Base-by-base conservation (phyloP, 2,888 invertebrate species). In the Ashinkailepas kermadecensis region DNA sequence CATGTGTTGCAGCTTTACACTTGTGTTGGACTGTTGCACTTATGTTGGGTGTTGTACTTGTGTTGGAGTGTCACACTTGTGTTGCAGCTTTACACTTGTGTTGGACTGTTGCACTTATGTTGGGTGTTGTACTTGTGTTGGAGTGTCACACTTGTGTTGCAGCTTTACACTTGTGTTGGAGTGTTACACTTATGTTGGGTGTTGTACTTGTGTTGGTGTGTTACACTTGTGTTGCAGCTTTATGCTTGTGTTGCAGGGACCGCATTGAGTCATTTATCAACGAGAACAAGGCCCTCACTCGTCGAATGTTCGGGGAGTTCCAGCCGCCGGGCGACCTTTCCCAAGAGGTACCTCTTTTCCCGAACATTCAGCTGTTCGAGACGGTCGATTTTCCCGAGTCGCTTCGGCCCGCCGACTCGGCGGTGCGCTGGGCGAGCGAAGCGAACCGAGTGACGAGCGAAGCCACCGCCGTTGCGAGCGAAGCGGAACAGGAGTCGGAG, bases 231-330 rank as follows among this genome's bases (percentile, higher is more conserved):
- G 8, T 8, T 64, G 8, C 18, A 8, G 21, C 18, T 18, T 21
- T 64, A 2, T 1, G 18, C 18, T 13, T 21, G 8, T 15, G 12
- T 90, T 91, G 81, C 89, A 96, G 96, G 88, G 95, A 95, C 84
- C 92, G 93, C 87, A 96, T 96, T 88, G 95, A 96, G 87, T 90
- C 91, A 84, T 96, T 96, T 89, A 96, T 96, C 86, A 96, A 96
- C 86, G 95, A 96, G 87, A 96, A 96, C 88, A 96, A 96, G 88
- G 96, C 96, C 82, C 87, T 96, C 85, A 95, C 96, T 91, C 93
- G 94, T 86, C 90, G 96, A 83, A 96, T 96, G 96, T 96, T 95
- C 87, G 96, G 96, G 0, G 95, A 95, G 85, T 96, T 96, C 86
- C 91, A 15, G 56, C 74, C 21, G 21, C 74, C 54, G 11, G 15